These are phyloP conservation scores for Enteromius paludinosus DNA, from an alignment of 2,797 vertebrate species.

Conservation along the genomic window DNA sequence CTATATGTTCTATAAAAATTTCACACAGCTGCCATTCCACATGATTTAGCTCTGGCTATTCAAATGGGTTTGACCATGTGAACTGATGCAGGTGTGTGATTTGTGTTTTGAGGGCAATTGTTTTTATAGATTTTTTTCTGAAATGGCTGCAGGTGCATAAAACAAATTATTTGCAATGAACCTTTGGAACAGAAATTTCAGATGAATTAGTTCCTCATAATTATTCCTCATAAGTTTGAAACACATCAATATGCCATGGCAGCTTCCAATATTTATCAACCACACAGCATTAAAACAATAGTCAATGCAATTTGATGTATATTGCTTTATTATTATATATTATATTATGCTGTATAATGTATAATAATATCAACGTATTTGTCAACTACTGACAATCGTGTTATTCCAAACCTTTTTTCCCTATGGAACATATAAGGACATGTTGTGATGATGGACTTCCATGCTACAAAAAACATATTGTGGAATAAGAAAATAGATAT, in stretches of 20 bases:
- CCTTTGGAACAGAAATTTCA: not conserved
- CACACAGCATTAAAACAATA: not conserved
- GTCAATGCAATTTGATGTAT: not conserved
- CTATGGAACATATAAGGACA: not conserved
- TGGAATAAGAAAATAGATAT: not conserved
- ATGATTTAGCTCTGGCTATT: constrained; percentile 10
- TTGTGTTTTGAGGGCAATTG: constrained; percentile 2
- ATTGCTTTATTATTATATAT: too few species aligned
- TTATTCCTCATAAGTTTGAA: not conserved
- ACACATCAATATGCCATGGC: not conserved
- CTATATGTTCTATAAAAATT: not conserved
- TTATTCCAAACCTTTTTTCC: not conserved
- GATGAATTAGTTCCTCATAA: not conserved
- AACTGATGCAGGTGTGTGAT: not conserved
- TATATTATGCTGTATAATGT: not conserved
- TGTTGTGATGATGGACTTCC: not conserved
- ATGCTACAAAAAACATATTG: too few species aligned
- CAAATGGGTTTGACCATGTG: not conserved
- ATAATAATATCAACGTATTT: not conserved
- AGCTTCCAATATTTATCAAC: not conserved
- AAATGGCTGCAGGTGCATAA: not conserved
- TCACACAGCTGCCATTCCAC: not conserved
- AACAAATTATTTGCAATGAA: not conserved
- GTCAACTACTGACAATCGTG: not conserved
- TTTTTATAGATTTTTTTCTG: constrained; percentile 10